Evolutionary conservation across 2,113 vertebrate genomes (phyloP).

Genomic region (Promerops cafer): DNA sequence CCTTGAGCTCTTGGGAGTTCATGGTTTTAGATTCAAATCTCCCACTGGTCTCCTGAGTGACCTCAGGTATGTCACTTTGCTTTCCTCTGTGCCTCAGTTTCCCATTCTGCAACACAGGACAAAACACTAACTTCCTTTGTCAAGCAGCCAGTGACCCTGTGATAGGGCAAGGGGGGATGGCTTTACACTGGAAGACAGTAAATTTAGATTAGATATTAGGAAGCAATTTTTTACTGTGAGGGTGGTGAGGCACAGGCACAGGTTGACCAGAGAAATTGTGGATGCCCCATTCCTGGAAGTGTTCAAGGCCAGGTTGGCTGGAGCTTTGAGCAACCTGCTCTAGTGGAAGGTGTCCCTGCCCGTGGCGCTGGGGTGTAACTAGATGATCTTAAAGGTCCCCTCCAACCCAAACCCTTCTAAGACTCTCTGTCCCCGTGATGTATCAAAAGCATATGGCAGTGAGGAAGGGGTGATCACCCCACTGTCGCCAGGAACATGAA

Average conservation of each 20-base stretch:
- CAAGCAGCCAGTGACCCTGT: not conserved
- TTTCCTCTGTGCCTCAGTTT: not conserved
- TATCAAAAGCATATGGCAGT: not conserved
- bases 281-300: not conserved
- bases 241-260: not conserved
- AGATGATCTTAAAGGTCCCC: not conserved
- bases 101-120: not conserved
- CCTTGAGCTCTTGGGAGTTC: not conserved
- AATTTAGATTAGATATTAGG: not conserved
- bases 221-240: not conserved
- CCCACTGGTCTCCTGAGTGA: not conserved
- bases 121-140: not conserved
- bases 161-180: not conserved
- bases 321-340: not conserved
- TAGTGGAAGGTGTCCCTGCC: not conserved
- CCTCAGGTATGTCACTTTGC: not conserved
- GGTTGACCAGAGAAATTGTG: not conserved
- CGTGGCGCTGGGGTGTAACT: not conserved
- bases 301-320: not conserved
- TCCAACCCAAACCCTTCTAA: not conserved
- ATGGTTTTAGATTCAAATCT: not conserved
- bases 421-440: not conserved
- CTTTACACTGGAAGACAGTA: not conserved
- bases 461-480: not conserved
- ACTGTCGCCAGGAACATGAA: not conserved